phyloP scores from a whole-genome alignment of 2,888 invertebrate genomes.

The Pyralis farinalis region DNA sequence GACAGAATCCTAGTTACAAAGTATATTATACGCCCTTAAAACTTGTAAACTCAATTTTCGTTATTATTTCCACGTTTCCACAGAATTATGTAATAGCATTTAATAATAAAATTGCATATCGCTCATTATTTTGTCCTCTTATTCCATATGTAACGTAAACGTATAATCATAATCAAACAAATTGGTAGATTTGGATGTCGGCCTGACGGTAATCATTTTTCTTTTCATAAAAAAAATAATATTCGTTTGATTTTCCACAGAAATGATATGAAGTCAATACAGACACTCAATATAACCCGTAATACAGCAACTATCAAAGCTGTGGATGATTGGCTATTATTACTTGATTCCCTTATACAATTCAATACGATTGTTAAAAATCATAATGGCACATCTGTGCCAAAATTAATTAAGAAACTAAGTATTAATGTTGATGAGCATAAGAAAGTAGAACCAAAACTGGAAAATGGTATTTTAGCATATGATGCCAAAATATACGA shows the following conservation, averaged over 20 bases:
- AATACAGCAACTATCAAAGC: constrained; percentile 29
- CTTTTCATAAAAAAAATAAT: not conserved
- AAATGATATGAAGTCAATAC: constrained; percentile 25
- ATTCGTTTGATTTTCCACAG: not conserved
- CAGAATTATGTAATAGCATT: too few species aligned
- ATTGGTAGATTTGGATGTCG: too few species aligned
- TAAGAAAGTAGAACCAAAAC: constrained; percentile 2
- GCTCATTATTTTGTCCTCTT: too few species aligned
- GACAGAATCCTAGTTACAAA: too few species aligned
- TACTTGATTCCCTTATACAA: constrained; percentile 35
- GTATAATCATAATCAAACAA: too few species aligned
- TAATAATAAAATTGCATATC: too few species aligned
- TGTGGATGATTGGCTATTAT: constrained; percentile 32
- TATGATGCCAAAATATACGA: constrained; percentile 21
- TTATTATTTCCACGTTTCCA: too few species aligned
- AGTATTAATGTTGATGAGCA: constrained; percentile 27
- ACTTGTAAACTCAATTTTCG: too few species aligned
- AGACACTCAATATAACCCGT: constrained; percentile 21
- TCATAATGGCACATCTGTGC: constrained; percentile 27
- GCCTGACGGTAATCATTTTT: too few species aligned
- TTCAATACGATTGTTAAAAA: constrained; percentile 26
- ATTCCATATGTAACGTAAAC: too few species aligned
- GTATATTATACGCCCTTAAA: too few species aligned
- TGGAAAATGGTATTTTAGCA: constrained; percentile 12
- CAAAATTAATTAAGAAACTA: constrained; percentile 26